Percentiles rank a stretch among this genome's conserved stretches.
Conservation (phyloP, 2,113 vertebrate genomes). For the Gobiocypris rarus region DNA sequence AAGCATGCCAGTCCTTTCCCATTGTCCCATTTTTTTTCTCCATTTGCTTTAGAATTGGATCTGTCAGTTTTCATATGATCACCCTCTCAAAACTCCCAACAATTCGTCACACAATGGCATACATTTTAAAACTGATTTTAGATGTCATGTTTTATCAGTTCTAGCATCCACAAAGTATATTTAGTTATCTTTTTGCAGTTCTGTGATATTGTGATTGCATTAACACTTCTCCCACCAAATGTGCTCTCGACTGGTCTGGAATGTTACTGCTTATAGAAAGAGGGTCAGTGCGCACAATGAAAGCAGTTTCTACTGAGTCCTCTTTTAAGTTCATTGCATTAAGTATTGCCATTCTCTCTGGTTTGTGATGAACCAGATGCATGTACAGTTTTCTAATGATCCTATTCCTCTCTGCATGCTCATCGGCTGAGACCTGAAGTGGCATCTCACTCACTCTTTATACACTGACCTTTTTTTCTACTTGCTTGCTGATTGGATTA, state of each 20-base stretch:
- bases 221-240: neutral
- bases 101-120: slow-evolving; percentile 5
- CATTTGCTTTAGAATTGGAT: slow-evolving; percentile 36
- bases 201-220: neutral
- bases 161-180: neutral
- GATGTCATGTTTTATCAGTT: slow-evolving; percentile 22
- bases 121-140: slow-evolving; percentile 17
- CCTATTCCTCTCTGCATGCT: slow-evolving; percentile 33
- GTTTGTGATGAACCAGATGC: too few species aligned
- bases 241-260: neutral
- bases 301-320: too few species aligned
- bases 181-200: neutral
- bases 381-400: slow-evolving; percentile 2
- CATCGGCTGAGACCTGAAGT: slow-evolving; percentile 22
- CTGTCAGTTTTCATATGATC: slow-evolving; percentile 36
- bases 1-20: slow-evolving; percentile 10
- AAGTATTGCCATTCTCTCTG: too few species aligned
- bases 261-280: slow-evolving; percentile 21
- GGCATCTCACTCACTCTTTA: slow-evolving; percentile 18
- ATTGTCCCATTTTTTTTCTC: neutral
- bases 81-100: slow-evolving; percentile 14
- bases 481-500: slow-evolving; percentile 13
- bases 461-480: slow-evolving; percentile 42
- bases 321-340: too few species aligned
- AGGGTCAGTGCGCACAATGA: slow-evolving; percentile 29